Conservation (phyloP, 2,888 invertebrate species). For the Stenodera caucasica region DNA sequence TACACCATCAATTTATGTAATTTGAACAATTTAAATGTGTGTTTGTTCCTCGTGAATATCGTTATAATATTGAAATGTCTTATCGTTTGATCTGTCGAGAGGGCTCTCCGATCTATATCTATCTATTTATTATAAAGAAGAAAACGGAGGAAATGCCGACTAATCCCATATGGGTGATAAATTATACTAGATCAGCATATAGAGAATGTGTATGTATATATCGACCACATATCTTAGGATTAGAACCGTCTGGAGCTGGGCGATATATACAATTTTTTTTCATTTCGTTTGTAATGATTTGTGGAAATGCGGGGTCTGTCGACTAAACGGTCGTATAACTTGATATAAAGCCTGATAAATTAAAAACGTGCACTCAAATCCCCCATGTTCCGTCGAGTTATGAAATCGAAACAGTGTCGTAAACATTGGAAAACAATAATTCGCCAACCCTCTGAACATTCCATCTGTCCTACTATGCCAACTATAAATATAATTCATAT, state of each 20-base stretch:
- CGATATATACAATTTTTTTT: slow-evolving; percentile 50
- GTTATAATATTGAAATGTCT: neutral
- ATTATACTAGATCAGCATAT: slow-evolving; percentile 36
- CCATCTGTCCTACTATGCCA: slow-evolving; percentile 43
- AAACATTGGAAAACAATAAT: slow-evolving; percentile 60
- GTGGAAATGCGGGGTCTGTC: slow-evolving; percentile 52
- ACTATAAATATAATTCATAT: slow-evolving; percentile 51
- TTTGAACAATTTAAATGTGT: neutral
- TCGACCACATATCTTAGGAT: slow-evolving; percentile 44
- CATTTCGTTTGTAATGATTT: slow-evolving; percentile 53
- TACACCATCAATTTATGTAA: neutral
- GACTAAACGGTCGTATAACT: slow-evolving; percentile 50
- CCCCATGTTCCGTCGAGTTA: slow-evolving; percentile 54
- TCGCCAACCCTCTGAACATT: slow-evolving; percentile 47
- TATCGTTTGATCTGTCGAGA: neutral
- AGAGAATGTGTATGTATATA: slow-evolving; percentile 2
- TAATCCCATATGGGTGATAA: slow-evolving; percentile 35
- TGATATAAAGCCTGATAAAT: slow-evolving; percentile 58
- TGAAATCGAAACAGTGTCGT: slow-evolving; percentile 59
- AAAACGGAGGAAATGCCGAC: neutral
- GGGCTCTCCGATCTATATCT: slow-evolving; percentile 24
- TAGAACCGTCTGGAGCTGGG: slow-evolving; percentile 40
- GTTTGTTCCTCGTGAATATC: neutral
- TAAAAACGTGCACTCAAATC: slow-evolving; percentile 56
- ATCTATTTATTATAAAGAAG: slow-evolving; percentile 19